phyloP scores from a whole-genome alignment of 2,797 vertebrate species.

The Echeneis naucrates region DNA sequence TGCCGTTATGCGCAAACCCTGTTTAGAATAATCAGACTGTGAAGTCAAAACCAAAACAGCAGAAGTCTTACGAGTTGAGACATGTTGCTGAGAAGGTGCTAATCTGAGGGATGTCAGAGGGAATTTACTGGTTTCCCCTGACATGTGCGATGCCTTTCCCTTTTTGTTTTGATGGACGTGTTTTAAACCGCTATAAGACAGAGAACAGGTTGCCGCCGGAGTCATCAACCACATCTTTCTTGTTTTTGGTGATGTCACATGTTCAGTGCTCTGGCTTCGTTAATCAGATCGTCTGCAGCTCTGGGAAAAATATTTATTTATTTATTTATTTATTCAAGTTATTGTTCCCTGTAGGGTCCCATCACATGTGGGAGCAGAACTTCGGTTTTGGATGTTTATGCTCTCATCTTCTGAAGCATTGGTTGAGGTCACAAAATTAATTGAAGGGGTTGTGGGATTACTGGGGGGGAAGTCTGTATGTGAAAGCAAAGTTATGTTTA shows the following conservation, averaged over 20 bases:
- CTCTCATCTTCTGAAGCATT: not conserved
- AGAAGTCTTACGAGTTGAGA: conserved; percentile 29
- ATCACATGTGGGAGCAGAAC: not conserved
- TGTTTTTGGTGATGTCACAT: not conserved
- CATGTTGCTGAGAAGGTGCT: conserved; percentile 44
- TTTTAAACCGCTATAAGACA: not conserved
- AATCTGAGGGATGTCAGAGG: conserved; percentile 10
- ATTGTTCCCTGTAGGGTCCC: not conserved
- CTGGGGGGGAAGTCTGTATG: not conserved
- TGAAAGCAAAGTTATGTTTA: not conserved
- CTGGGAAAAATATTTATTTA: not conserved
- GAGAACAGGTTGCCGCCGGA: not conserved
- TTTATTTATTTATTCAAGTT: not conserved
- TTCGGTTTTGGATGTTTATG: conserved; percentile 9
- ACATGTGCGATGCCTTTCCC: not conserved
- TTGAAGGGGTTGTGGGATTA: not conserved
- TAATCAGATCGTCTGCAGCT: not conserved
- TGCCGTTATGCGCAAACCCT: conserved; percentile 21
- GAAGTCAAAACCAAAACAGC: conserved; percentile 33
- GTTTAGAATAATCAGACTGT: conserved; percentile 11
- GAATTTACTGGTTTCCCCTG: not conserved
- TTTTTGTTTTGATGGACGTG: conserved; percentile 1
- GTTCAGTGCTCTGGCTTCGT: not conserved
- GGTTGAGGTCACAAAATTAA: not conserved
- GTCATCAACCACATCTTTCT: conserved; percentile 1